Evolutionary conservation across 1,140 invertebrate genomes (phyloP), one percentile per base, ranked within the genome.

Genomic region (Notospermus geniculatus): DNA sequence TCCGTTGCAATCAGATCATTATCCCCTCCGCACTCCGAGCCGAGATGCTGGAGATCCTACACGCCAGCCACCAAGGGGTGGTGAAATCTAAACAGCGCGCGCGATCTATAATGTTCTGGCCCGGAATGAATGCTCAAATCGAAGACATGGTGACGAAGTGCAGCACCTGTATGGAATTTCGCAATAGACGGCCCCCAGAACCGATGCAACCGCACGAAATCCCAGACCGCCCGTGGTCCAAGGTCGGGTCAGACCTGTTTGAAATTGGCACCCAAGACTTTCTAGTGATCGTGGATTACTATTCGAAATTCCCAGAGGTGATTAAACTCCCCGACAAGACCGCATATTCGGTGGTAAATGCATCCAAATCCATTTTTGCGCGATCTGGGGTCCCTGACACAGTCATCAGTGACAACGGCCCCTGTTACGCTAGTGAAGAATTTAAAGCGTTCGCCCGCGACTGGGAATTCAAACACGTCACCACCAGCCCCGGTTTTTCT

Each of bases 381-480:
- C 45, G 56, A 23, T 61, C 65, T 54, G 66, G 68, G 7, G 63
- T 64, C 19, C 69, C 71, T 15, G 62, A 62, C 15, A 46, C 28
- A 15, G 23, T 67, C 0, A 52, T 66, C 9, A 43, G 50, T 1
- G 81, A 83, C 69, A 78, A 80, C 60, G 80, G 76, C 7, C 72
- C 79, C 1, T 76, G 80, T 41, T 83, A 78, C 66, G 56, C 50
- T 0, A 75, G 67, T 5, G 56, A 55, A 1, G 68, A 78, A 60
- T 84, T 83, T 66, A 66, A 61, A 59, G 57, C 68, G 1, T 84
- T 84, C 73, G 41, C 66, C 2, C 68, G 69, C 62, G 59, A 74
- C 1, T 84, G 78, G 74, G 68, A 73, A 11, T 77, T 84, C 57
- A 53, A 69, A 2, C 74, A 80, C 62, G 52, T 59, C 1, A 79